Conservation (phyloP, 2,113 vertebrate genomes). For the Semnornis frantzii region DNA sequence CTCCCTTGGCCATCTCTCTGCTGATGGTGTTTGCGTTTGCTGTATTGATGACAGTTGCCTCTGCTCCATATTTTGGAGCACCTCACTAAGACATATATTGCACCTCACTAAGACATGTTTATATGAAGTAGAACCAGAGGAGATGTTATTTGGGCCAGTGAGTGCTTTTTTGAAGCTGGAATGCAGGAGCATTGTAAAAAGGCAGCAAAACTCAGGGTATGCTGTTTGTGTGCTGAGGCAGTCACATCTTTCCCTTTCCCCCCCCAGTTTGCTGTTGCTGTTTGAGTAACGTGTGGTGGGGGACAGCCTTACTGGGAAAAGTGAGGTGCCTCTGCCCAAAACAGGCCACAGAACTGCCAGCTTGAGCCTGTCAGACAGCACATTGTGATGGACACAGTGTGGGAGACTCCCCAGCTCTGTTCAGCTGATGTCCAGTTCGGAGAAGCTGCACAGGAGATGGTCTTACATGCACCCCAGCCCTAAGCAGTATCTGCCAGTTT, state of each 20-base stretch:
- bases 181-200: neutral
- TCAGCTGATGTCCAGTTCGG: neutral
- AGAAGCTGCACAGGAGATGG: neutral
- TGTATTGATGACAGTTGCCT: neutral
- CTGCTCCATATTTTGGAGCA: neutral
- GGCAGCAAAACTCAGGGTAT: neutral
- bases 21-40: neutral
- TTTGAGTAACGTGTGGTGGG: neutral
- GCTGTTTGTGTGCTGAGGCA: neutral
- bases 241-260: neutral
- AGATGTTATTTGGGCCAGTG: neutral
- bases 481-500: neutral
- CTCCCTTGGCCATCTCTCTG: neutral
- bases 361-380: neutral
- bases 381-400: fast-evolving
- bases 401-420: neutral
- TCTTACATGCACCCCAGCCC: neutral
- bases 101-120: neutral
- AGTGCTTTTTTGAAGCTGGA: neutral
- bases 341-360: neutral
- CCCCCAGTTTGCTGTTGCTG: neutral
- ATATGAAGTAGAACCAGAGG: neutral
- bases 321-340: neutral
- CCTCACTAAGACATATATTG: neutral
- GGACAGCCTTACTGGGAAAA: neutral